These are phyloP conservation scores for Calephelis perditalis DNA, from an alignment of 2,888 invertebrate genomes.

Conservation along the genomic window DNA sequence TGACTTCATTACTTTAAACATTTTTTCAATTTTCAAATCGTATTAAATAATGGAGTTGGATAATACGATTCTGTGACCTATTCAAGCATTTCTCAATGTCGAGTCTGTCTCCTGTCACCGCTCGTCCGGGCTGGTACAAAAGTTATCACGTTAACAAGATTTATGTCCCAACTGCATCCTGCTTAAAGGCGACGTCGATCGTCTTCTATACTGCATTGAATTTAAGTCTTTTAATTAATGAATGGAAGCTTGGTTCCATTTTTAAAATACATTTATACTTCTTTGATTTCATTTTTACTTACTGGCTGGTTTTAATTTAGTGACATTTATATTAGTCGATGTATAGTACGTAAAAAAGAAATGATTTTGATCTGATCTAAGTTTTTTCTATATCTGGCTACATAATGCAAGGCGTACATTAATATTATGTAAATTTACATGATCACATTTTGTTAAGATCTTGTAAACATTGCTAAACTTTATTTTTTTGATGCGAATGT, in stretches of 20 bases:
- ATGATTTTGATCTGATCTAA: too few relatives aligned
- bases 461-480: too few relatives aligned
- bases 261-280: too few relatives aligned
- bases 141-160: slow-evolving; percentile 46
- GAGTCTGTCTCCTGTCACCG: slow-evolving; percentile 46
- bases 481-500: too few relatives aligned
- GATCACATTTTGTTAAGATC: too few relatives aligned
- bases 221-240: slow-evolving; percentile 15
- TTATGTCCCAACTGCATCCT: slow-evolving; percentile 40
- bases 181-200: slow-evolving; percentile 30
- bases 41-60: slow-evolving; percentile 31
- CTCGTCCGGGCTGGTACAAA: slow-evolving; percentile 40
- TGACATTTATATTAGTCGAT: too few relatives aligned
- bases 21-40: slow-evolving; percentile 37
- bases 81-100: slow-evolving; percentile 46
- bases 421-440: too few relatives aligned
- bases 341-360: too few relatives aligned
- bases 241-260: too few relatives aligned
- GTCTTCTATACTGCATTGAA: slow-evolving; percentile 29
- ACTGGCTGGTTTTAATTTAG: too few relatives aligned
- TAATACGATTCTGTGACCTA: slow-evolving; percentile 20
- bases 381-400: too few relatives aligned
- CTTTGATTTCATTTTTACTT: neutral
- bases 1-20: slow-evolving; percentile 40
- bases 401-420: too few relatives aligned